These are phyloP conservation scores for Melinaea marsaeus DNA, from an alignment of 2,888 invertebrate species.

Conservation along the genomic window DNA sequence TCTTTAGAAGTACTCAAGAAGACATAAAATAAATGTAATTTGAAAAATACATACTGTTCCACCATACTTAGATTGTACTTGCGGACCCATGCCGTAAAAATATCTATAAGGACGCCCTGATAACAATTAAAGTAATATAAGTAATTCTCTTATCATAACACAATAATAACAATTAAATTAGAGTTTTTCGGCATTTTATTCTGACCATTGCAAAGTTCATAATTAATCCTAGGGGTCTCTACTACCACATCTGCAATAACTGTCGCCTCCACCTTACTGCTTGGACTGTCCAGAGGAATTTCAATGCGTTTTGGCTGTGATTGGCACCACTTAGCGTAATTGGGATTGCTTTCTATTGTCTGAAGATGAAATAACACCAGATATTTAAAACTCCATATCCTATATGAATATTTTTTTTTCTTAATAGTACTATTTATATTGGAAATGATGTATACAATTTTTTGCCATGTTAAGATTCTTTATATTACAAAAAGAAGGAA, in stretches of 20 bases:
- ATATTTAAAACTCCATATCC: constrained; percentile 6
- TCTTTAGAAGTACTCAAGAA: neutral
- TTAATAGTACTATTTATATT: too few relatives aligned
- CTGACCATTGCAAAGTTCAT: constrained; percentile 76
- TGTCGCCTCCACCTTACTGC: constrained; percentile 79
- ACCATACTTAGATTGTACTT: constrained; percentile 83
- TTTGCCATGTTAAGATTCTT: too few relatives aligned
- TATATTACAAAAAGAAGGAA: neutral
- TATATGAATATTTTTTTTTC: neutral
- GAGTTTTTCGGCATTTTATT: neutral
- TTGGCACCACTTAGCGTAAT: constrained; percentile 87
- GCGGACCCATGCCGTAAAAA: constrained; percentile 93
- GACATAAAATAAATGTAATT: constrained; percentile 24
- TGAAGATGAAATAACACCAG: constrained; percentile 37
- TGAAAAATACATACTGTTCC: constrained; percentile 78
- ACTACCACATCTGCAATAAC: constrained; percentile 86
- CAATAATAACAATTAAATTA: too few relatives aligned
- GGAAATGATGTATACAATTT: too few relatives aligned
- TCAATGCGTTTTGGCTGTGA: constrained; percentile 86
- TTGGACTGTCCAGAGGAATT: constrained; percentile 78
- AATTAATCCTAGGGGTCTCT: constrained; percentile 90
- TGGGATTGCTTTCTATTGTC: constrained; percentile 82
- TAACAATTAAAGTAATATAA: constrained; percentile 31
- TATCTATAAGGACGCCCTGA: constrained; percentile 85
- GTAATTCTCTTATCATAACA: neutral